phyloP scores from a whole-genome alignment of 1,140 invertebrate genomes.

The Amyelois transitella region DNA sequence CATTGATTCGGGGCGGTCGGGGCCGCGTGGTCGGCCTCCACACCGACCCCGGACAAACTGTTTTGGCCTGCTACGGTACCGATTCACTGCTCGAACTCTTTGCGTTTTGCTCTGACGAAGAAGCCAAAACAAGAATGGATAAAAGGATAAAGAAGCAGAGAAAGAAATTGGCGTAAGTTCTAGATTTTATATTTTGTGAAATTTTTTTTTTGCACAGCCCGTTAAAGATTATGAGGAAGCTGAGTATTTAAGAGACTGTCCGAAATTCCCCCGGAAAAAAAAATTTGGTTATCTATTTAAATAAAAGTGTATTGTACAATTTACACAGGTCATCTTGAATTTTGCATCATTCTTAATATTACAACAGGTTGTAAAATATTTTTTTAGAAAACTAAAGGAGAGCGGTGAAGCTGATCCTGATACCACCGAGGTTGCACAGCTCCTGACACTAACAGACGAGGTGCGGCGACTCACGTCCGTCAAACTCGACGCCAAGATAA shows the following conservation, averaged over 20 bases:
- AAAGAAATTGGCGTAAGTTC: conserved; percentile 76
- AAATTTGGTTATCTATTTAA: too few relatives aligned
- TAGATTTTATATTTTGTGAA: too few relatives aligned
- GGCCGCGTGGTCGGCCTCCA: conserved; percentile 83
- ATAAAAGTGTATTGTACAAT: too few relatives aligned
- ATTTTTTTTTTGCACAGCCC: too few relatives aligned
- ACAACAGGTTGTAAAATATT: not conserved
- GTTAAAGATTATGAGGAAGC: too few relatives aligned
- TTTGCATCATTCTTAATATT: too few relatives aligned
- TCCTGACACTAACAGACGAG: conserved; percentile 81
- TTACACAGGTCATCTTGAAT: too few relatives aligned
- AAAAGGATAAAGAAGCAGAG: conserved; percentile 87
- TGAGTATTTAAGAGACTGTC: too few relatives aligned
- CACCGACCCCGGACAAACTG: conserved; percentile 78
- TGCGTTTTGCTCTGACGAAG: conserved; percentile 83
- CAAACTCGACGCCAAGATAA: conserved; percentile 80
- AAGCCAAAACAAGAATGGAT: conserved; percentile 79
- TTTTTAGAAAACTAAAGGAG: conserved; percentile 56
- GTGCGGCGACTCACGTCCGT: conserved; percentile 81
- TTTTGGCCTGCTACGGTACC: conserved; percentile 89
- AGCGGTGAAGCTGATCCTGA: conserved; percentile 36
- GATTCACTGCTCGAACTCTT: conserved; percentile 91
- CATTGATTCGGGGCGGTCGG: conserved; percentile 82
- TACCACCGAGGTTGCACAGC: conserved; percentile 35
- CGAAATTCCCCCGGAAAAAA: too few relatives aligned